These are phyloP conservation scores for Dusona sp. DNA, from an alignment of 2,888 invertebrate genomes.

Conservation along the genomic window DNA sequence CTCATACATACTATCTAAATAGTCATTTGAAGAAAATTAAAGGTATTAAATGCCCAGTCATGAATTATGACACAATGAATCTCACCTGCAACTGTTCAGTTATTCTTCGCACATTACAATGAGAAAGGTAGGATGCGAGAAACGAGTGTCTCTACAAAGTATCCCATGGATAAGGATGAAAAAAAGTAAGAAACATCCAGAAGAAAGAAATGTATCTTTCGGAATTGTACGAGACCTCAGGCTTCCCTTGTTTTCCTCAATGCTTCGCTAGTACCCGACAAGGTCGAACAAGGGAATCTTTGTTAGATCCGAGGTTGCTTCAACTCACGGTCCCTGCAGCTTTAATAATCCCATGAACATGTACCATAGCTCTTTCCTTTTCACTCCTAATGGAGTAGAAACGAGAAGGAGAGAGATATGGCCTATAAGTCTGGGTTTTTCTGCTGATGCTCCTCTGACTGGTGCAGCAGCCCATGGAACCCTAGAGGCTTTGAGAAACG, in stretches of 20 bases:
- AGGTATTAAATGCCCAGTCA: neutral
- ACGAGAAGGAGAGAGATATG: slow-evolving; percentile 23
- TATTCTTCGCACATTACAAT: slow-evolving; percentile 21
- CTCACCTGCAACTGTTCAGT: slow-evolving; percentile 25
- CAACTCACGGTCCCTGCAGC: slow-evolving; percentile 64
- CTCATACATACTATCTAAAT: neutral
- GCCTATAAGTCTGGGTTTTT: slow-evolving; percentile 55
- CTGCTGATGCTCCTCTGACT: slow-evolving; percentile 49
- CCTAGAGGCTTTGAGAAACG: slow-evolving; percentile 49
- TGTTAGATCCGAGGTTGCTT: slow-evolving; percentile 71
- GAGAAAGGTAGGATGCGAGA: slow-evolving; percentile 1
- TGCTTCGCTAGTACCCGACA: slow-evolving; percentile 32
- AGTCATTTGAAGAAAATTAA: neutral
- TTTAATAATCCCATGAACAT: slow-evolving; percentile 53
- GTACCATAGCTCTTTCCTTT: slow-evolving; percentile 57
- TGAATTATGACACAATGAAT: slow-evolving; percentile 2
- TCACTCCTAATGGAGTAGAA: slow-evolving; percentile 28
- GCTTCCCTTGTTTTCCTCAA: slow-evolving; percentile 57
- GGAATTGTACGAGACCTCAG: slow-evolving; percentile 18
- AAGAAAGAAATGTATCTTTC: slow-evolving; percentile 43
- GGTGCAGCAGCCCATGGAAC: slow-evolving; percentile 55
- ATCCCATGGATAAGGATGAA: slow-evolving; percentile 17
- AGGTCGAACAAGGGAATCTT: slow-evolving; percentile 75
- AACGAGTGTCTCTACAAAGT: slow-evolving; percentile 45
- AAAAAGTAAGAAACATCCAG: slow-evolving; percentile 19